phyloP scores from a whole-genome alignment of 2,797 vertebrate genomes.

The Thripadectes ignobilis region DNA sequence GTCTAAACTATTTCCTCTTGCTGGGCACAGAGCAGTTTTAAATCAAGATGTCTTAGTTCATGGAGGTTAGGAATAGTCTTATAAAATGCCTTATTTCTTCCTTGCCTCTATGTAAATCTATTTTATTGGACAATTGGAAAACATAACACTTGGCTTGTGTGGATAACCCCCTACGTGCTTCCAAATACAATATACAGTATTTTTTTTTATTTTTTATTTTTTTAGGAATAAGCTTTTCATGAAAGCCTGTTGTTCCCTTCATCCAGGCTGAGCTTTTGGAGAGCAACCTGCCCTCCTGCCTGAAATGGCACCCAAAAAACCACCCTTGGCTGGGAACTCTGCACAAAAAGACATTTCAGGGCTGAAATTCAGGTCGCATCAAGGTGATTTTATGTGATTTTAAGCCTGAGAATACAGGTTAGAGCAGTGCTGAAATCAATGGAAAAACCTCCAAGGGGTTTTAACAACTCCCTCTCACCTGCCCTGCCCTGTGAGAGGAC shows the following conservation, averaged over 20 bases:
- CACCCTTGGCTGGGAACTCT: neutral
- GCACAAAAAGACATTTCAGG: neutral
- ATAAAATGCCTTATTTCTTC: slow-evolving; percentile 33
- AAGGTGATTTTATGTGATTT: neutral
- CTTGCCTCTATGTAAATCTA: slow-evolving; percentile 64
- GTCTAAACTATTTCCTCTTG: slow-evolving; percentile 60
- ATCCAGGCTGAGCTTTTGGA: neutral
- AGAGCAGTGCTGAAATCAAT: neutral
- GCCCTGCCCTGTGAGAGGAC: neutral
- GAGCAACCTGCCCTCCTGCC: neutral
- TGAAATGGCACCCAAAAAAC: neutral
- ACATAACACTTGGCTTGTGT: slow-evolving; percentile 35
- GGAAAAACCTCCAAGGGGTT: slow-evolving; percentile 18
- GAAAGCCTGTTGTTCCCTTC: slow-evolving; percentile 18
- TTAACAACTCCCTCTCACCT: neutral
- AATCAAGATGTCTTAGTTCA: slow-evolving; percentile 55
- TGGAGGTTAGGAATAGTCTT: neutral
- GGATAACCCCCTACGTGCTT: slow-evolving; percentile 37
- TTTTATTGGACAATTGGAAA: slow-evolving; percentile 73
- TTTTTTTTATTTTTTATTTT: neutral
- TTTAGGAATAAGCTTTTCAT: slow-evolving; percentile 32
- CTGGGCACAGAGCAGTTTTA: slow-evolving; percentile 38
- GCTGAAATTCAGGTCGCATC: neutral
- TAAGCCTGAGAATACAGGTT: neutral
- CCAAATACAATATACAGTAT: slow-evolving; percentile 3